A percentile compares a stretch with the other conserved stretches of the same genome.
Evolutionary conservation across 1,140 invertebrate species (phyloP).

Genomic region (Parapsyche elsis): DNA sequence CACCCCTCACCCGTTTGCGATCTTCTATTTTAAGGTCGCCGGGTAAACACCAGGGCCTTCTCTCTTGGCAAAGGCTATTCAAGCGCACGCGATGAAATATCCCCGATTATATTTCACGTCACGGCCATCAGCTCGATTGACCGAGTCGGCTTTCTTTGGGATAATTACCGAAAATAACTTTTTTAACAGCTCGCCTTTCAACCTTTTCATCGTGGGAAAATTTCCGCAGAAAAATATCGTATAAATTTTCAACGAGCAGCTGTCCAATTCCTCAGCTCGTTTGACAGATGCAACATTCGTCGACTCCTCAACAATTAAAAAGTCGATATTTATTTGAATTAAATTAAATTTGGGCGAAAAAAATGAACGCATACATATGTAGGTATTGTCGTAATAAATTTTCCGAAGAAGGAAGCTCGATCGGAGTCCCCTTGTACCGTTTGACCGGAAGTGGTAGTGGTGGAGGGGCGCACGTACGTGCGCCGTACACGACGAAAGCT

Average conservation of each 20-base stretch:
- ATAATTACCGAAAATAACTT: slow-evolving; percentile 32
- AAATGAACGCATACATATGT: not conserved
- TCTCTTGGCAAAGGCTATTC: slow-evolving; percentile 11
- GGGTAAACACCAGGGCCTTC: not conserved
- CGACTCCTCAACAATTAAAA: too few relatives aligned
- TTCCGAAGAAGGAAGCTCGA: too few relatives aligned
- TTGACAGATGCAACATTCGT: too few relatives aligned
- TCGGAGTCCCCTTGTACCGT: not conserved
- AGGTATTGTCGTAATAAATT: too few relatives aligned
- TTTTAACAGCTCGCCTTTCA: slow-evolving; percentile 9
- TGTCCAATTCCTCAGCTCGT: too few relatives aligned
- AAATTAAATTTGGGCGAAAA: not conserved
- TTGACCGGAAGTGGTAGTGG: not conserved
- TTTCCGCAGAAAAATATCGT: not conserved
- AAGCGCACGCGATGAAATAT: slow-evolving; percentile 22
- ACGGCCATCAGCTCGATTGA: slow-evolving; percentile 18
- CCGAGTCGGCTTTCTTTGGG: slow-evolving; percentile 12
- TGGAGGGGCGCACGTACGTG: not conserved
- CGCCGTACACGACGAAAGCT: not conserved
- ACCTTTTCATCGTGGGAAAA: not conserved
- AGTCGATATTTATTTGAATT: too few relatives aligned
- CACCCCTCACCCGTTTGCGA: not conserved
- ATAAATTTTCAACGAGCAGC: not conserved
- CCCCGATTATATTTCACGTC: slow-evolving; percentile 28
- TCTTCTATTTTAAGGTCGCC: slow-evolving; percentile 37